These are phyloP conservation scores for Meganola albula DNA, from an alignment of 2,888 invertebrate species.

Conservation along the genomic window DNA sequence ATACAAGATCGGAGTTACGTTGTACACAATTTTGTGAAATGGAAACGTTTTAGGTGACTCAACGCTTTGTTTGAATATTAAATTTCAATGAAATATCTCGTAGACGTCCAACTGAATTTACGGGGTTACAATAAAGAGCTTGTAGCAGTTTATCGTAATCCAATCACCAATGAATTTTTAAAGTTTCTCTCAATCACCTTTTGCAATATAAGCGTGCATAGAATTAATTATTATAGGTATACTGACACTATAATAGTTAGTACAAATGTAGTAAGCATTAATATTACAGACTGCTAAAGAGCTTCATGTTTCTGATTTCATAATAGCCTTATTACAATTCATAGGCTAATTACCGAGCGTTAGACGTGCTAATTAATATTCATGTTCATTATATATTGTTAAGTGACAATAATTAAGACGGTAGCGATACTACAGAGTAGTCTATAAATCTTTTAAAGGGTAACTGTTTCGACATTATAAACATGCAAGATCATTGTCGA, in stretches of 20 bases:
- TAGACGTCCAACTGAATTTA: slow-evolving; percentile 55
- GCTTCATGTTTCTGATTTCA: slow-evolving; percentile 29
- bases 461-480: slow-evolving; percentile 55
- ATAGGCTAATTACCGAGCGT: slow-evolving; percentile 32
- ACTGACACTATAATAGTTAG: no score
- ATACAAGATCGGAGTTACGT: no score
- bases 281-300: no score
- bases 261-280: no score
- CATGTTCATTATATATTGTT: slow-evolving; percentile 55
- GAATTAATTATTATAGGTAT: no score
- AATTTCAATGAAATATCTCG: slow-evolving; percentile 58
- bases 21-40: slow-evolving; percentile 45
- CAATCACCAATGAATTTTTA: slow-evolving; percentile 42
- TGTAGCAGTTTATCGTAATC: slow-evolving; percentile 47
- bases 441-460: slow-evolving; percentile 68
- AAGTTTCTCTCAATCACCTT: slow-evolving; percentile 52
- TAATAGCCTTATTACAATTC: slow-evolving; percentile 25
- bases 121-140: slow-evolving; percentile 51
- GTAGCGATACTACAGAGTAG: no score
- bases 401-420: slow-evolving; percentile 58
- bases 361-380: slow-evolving; percentile 50
- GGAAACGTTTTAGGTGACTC: slow-evolving; percentile 54
- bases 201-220: no score
- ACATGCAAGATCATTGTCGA: slow-evolving; percentile 53
- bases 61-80: slow-evolving; percentile 52